Evolutionary conservation across 2,797 vertebrate species (phyloP).

Genomic region (Chiroxiphia lanceolata): DNA sequence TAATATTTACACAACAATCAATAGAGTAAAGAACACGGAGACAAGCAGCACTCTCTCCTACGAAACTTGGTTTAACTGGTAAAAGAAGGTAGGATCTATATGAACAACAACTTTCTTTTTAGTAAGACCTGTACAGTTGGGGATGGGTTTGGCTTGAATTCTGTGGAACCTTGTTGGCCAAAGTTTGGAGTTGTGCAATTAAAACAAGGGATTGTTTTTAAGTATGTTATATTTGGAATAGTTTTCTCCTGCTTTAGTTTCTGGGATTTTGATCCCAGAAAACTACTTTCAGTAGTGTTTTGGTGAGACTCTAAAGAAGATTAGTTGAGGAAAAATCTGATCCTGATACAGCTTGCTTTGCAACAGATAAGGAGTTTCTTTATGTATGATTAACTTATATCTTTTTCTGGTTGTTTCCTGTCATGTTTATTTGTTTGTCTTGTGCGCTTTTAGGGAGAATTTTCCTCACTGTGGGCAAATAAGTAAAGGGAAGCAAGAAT

Average conservation of each 20-base stretch:
- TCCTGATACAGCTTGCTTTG: neutral
- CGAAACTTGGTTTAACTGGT: conserved; percentile 50
- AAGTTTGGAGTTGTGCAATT: neutral
- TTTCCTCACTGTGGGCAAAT: neutral
- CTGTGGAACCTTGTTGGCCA: neutral
- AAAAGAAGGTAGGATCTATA: conserved; percentile 30
- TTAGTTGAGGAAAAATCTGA: neutral
- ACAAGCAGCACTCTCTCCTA: conserved; percentile 54
- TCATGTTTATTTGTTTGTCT: neutral
- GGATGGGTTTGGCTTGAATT: conserved; percentile 41
- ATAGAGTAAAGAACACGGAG: conserved; percentile 39
- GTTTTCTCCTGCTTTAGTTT: neutral
- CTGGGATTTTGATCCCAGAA: neutral
- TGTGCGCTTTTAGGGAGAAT: neutral
- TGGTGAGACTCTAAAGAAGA: neutral
- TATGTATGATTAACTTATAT: neutral
- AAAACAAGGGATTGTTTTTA: neutral
- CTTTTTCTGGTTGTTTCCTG: neutral
- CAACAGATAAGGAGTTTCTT: neutral
- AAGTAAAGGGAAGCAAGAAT: neutral
- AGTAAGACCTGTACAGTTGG: neutral
- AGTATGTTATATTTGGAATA: neutral
- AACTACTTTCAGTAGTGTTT: neutral
- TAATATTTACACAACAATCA: conserved; percentile 77
- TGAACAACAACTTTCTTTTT: conserved; percentile 29